A percentile compares a stretch with the other conserved stretches of the same genome.
Evolutionary conservation across 2,113 vertebrate genomes (phyloP).

Genomic region (Corynorhinus townsendii): DNA sequence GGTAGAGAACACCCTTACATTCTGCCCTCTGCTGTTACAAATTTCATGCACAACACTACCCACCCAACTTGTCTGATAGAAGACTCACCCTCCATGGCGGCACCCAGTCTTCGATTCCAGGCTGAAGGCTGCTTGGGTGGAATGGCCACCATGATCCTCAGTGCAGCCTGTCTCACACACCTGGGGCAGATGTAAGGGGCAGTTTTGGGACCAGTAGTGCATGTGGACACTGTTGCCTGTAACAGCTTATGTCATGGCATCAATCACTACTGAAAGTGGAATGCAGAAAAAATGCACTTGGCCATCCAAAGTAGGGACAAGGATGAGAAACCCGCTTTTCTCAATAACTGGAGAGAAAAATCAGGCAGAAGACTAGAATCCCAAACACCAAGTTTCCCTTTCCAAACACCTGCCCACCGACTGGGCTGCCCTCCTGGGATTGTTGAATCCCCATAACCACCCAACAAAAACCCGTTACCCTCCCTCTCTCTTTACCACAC

Average conservation of each 20-base stretch:
- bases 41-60: not conserved
- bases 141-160: not conserved
- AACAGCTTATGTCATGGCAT: accelerated
- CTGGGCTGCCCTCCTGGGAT: not conserved
- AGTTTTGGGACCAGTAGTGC: not conserved
- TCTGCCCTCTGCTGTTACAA: not conserved
- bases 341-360: not conserved
- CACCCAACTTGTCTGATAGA: not conserved
- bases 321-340: not conserved
- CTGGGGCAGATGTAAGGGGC: not conserved
- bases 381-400: not conserved
- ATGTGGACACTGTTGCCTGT: accelerated
- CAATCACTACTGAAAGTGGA: accelerated
- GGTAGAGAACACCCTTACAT: too few relatives aligned
- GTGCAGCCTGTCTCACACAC: not conserved
- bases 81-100: not conserved
- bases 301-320: not conserved
- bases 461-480: not conserved
- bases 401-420: not conserved
- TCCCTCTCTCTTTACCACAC: not conserved
- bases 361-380: not conserved
- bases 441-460: not conserved
- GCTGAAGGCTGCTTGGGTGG: not conserved
- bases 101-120: not conserved
- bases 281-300: accelerated